Evolutionary conservation across 2,797 vertebrate genomes (phyloP), one percentile per base, ranked within the genome.

Genomic region (Loriculus beryllinus): DNA sequence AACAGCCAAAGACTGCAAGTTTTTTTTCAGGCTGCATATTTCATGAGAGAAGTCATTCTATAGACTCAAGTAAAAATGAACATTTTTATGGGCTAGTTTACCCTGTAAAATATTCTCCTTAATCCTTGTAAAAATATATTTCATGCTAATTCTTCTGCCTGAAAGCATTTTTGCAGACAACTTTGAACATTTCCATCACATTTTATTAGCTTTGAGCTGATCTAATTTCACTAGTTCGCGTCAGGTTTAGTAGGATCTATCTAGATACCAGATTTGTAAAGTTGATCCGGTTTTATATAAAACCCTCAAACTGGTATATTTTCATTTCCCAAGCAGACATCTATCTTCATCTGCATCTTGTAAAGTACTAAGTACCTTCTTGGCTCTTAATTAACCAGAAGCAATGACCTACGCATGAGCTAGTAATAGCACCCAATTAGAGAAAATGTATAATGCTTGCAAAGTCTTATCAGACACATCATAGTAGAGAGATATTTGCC

Each of bases 331-430:
- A 23, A 89, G 68, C 59, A 71, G 71, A 83, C 35, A 85, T 75
- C 81, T 85, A 78, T 92, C 88, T 96, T 90, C 68, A 75, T 91
- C 72, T 64, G 60, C 0, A 0, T 62, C 88, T 89, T 92, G n/a
- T 82, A 81, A 86, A 89, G 57, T 68, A 74, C 57, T 47, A 95
- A 91, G 54, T 68, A 87, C 69, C 26, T 93, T 85, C 79, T 80
- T 81, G 52, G 86, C 49, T 86, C 79, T 92, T 92, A 92, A 91
- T 96, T 94, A 95, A 95, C 93, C 87, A 93, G 76, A 15, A 89
- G 37, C 78, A 92, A 88, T 68, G 75, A 88, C 88, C 86, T 68
- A 82, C 1, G 4, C 74, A 93, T 92, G 63, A 91, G 59, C 54
- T 70, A 71, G 69, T 79, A 94, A 88, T 42, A 86, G 84, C 59